Evolutionary conservation across 2,888 invertebrate genomes (phyloP).

Genomic region (Panopea generosa): DNA sequence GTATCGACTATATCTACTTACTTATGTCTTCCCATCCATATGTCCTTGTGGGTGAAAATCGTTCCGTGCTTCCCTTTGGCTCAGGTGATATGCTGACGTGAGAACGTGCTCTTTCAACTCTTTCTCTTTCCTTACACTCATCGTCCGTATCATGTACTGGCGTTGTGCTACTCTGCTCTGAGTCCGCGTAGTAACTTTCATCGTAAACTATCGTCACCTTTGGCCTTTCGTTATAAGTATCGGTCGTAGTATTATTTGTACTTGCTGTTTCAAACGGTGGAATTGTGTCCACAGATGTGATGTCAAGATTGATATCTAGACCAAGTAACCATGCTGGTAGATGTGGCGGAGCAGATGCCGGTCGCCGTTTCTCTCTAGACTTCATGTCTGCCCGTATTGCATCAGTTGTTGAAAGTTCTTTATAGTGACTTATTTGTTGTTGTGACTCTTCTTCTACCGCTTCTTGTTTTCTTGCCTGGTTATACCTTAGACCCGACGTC

Average conservation of each 20-base stretch:
- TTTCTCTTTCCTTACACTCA: not conserved
- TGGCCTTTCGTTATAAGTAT: slow-evolving; percentile 37
- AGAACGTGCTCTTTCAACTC: not conserved
- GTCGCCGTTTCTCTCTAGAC: slow-evolving; percentile 19
- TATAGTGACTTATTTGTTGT: slow-evolving; percentile 16
- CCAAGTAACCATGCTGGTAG: slow-evolving; percentile 55
- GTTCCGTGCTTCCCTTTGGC: too few relatives aligned
- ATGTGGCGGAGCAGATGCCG: slow-evolving; percentile 12
- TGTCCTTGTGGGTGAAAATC: too few relatives aligned
- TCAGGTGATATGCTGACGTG: too few relatives aligned
- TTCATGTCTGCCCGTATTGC: slow-evolving; percentile 43
- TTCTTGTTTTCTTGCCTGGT: slow-evolving; percentile 1
- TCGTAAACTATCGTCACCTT: slow-evolving; percentile 32
- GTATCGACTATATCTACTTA: too few relatives aligned
- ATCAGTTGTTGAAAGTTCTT: slow-evolving; percentile 54
- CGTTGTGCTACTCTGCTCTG: too few relatives aligned
- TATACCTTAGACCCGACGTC: slow-evolving; percentile 29
- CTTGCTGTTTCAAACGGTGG: slow-evolving; percentile 36
- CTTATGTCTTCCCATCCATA: too few relatives aligned
- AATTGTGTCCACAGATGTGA: slow-evolving; percentile 48
- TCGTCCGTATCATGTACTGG: too few relatives aligned
- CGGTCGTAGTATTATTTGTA: slow-evolving; percentile 3
- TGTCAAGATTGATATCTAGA: slow-evolving; percentile 57
- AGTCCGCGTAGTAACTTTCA: not conserved
- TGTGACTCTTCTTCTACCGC: slow-evolving; percentile 11